Conservation (phyloP, 2,888 invertebrate species). For the Pteria penguin region DNA sequence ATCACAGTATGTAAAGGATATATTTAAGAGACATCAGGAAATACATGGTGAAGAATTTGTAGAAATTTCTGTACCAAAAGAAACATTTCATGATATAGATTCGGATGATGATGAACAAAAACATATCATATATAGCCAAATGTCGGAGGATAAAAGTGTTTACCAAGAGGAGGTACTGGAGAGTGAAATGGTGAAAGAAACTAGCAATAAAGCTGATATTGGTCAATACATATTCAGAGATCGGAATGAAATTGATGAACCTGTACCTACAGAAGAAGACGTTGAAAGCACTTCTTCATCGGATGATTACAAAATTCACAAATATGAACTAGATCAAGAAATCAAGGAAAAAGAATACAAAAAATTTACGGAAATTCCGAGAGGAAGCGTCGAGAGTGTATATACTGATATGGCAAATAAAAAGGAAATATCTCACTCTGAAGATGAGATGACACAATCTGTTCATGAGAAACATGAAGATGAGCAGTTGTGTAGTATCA, state of each 20-base stretch:
- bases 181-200: background rate
- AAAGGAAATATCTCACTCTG: background rate
- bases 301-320: conserved; percentile 33
- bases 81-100: too few relatives aligned
- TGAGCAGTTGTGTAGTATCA: conserved; percentile 20
- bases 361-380: background rate
- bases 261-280: conserved; percentile 29
- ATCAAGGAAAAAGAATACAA: conserved; percentile 34
- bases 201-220: background rate
- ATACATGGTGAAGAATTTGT: background rate
- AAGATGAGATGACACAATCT: conserved; percentile 21
- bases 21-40: background rate
- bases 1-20: background rate
- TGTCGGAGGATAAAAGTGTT: background rate
- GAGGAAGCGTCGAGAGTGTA: background rate
- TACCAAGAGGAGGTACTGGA: background rate
- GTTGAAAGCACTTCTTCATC: conserved; percentile 24
- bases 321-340: conserved; percentile 39
- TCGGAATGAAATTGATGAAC: conserved; percentile 15
- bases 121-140: background rate
- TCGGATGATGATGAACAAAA: background rate
- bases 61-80: background rate
- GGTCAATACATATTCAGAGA: background rate
- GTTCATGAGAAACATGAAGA: conserved; percentile 31
- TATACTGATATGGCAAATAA: background rate